These are phyloP conservation scores for Pterobdella sp. DNA, from an alignment of 2,888 invertebrate genomes.

Conservation along the genomic window DNA sequence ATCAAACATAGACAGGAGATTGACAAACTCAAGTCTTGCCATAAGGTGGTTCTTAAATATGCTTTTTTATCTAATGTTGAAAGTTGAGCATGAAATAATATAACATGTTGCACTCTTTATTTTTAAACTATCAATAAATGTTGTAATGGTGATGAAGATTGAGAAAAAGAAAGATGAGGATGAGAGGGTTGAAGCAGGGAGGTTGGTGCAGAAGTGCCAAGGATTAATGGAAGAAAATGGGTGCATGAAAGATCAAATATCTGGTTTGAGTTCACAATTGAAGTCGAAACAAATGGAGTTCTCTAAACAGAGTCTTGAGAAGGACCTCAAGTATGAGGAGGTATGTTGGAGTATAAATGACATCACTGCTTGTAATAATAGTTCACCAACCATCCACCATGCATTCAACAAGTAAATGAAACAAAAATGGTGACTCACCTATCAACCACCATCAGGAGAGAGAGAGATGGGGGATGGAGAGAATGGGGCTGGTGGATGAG, in stretches of 20 bases:
- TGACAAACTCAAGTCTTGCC: background rate
- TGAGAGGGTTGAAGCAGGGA: background rate
- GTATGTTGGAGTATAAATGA: background rate
- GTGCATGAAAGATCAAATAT: background rate
- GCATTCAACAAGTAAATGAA: too few species aligned
- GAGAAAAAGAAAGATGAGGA: constrained; percentile 4
- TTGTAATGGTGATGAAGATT: background rate
- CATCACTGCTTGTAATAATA: background rate
- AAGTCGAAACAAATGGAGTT: background rate
- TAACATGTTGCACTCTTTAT: background rate
- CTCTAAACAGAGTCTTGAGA: background rate
- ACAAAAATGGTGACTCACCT: too few species aligned
- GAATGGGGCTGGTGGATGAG: too few species aligned
- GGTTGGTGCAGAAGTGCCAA: background rate
- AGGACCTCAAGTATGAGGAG: background rate
- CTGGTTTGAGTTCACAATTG: background rate
- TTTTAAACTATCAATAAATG: background rate
- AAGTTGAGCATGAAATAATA: background rate
- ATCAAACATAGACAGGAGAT: background rate
- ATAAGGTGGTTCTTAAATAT: background rate
- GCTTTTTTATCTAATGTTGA: background rate
- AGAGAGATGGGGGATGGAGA: too few species aligned
- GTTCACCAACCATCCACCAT: constrained; percentile 40
- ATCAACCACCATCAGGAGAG: too few species aligned
- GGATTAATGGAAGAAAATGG: background rate